Evolutionary conservation across 2,113 vertebrate species (phyloP).

Genomic region (Oenanthe oenanthe): DNA sequence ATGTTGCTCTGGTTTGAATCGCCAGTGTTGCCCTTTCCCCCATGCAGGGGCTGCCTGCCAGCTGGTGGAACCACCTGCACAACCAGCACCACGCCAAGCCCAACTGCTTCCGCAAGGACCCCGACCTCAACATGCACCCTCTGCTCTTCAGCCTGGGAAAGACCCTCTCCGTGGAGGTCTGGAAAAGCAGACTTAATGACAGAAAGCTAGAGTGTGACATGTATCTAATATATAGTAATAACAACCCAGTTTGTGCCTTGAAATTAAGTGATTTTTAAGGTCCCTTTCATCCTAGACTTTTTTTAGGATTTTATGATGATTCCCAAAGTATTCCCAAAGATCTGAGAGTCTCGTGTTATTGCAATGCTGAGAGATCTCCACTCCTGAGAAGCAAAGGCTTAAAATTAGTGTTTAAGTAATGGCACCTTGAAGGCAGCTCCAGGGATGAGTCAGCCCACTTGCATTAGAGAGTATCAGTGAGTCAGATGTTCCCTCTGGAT

Average conservation of each 20-base stretch:
- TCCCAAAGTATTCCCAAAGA: not conserved
- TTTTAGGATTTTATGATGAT: not conserved
- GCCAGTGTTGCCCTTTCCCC: not conserved
- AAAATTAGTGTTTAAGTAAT: not conserved
- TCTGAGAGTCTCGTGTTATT: not conserved
- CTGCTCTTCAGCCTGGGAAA: constrained; percentile 81
- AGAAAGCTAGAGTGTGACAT: not conserved
- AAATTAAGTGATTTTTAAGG: not conserved
- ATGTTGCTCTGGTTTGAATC: not conserved
- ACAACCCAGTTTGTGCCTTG: not conserved
- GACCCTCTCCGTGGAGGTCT: constrained; percentile 76
- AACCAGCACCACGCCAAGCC: constrained; percentile 87
- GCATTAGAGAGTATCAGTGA: not conserved
- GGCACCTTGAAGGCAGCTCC: not conserved
- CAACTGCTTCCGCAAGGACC: constrained; percentile 84
- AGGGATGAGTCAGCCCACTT: not conserved
- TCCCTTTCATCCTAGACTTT: not conserved
- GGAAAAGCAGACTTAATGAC: not conserved
- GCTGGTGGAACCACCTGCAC: constrained; percentile 86
- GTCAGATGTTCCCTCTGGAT: constrained; percentile 5
- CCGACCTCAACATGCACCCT: constrained; percentile 84
- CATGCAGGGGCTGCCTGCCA: constrained; percentile 76
- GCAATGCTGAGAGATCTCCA: not conserved
- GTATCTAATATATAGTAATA: not conserved
- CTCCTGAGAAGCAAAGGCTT: not conserved